phyloP scores from a whole-genome alignment of 2,797 vertebrate species.

The Sebastes aleutianus region DNA sequence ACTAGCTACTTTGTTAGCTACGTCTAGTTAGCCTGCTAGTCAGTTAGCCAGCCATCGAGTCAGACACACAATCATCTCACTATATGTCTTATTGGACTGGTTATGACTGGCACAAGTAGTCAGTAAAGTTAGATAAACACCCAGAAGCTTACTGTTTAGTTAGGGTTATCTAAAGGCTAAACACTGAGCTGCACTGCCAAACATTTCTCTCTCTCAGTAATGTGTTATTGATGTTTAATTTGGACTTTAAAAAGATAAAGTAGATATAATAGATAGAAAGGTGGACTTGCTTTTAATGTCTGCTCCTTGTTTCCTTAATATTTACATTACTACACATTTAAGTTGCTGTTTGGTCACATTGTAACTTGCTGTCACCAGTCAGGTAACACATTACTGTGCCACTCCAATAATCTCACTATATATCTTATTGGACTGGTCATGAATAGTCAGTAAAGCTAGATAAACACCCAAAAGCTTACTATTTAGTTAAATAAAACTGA shows the following conservation, averaged over 20 bases:
- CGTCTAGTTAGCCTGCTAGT: slow-evolving; percentile 39
- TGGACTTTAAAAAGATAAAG: not conserved
- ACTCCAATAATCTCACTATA: not conserved
- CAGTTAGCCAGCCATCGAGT: slow-evolving; percentile 19
- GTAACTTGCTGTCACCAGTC: not conserved
- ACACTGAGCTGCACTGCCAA: not conserved
- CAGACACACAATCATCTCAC: not conserved
- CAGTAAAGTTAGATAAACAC: not conserved
- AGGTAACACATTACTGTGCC: slow-evolving; percentile 12
- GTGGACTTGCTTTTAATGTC: not conserved
- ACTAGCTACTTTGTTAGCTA: slow-evolving; percentile 15
- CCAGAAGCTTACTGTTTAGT: not conserved
- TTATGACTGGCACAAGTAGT: not conserved
- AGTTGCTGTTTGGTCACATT: not conserved
- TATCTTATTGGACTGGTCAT: not conserved
- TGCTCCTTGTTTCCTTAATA: not conserved
- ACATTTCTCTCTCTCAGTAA: not conserved
- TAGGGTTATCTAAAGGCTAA: not conserved
- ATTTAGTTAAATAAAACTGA: not conserved
- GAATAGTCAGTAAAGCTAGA: not conserved
- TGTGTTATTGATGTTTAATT: not conserved
- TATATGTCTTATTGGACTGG: not conserved
- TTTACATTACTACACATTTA: not conserved
- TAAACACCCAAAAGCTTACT: not conserved
- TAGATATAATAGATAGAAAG: not conserved